Conservation (phyloP, 2,888 invertebrate genomes). For the Aphidius colemani region DNA sequence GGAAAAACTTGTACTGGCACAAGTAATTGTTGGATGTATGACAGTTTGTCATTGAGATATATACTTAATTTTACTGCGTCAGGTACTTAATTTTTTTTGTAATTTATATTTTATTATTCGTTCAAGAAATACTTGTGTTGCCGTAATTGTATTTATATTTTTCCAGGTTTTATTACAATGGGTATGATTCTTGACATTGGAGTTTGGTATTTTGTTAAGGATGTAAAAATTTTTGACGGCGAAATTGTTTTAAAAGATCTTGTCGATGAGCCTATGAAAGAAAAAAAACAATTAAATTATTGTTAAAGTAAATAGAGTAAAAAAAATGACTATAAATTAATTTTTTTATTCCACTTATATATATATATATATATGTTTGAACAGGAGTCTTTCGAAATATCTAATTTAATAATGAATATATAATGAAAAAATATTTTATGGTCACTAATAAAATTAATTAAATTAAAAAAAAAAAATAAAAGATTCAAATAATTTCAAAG, state of each 20-base stretch:
- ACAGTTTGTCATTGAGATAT: slow-evolving; percentile 69
- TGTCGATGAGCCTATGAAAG: slow-evolving; percentile 34
- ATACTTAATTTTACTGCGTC: slow-evolving; percentile 70
- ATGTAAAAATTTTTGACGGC: slow-evolving; percentile 72
- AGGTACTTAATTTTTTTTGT: slow-evolving; percentile 43
- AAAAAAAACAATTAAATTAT: slow-evolving; percentile 51
- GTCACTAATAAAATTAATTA: too few species aligned
- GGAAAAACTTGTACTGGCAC: slow-evolving; percentile 72
- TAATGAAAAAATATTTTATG: too few species aligned
- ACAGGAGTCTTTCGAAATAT: too few species aligned
- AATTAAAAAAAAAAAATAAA: not conserved
- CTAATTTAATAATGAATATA: too few species aligned
- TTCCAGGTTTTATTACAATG: slow-evolving; percentile 65
- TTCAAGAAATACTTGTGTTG: not conserved
- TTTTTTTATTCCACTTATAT: too few species aligned
- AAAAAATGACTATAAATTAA: too few species aligned
- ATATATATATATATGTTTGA: too few species aligned
- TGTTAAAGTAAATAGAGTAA: too few species aligned
- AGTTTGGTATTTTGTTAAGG: slow-evolving; percentile 73
- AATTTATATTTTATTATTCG: not conserved
- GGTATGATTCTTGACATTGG: slow-evolving; percentile 70
- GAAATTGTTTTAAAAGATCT: slow-evolving; percentile 62
- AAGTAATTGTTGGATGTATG: slow-evolving; percentile 78
- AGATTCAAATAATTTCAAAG: too few species aligned
- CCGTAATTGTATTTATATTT: not conserved